Percentiles rank a stretch among this genome's conserved stretches.
These are phyloP conservation scores for Heterochromis multidens DNA, from an alignment of 2,113 vertebrate species.

Conservation along the genomic window DNA sequence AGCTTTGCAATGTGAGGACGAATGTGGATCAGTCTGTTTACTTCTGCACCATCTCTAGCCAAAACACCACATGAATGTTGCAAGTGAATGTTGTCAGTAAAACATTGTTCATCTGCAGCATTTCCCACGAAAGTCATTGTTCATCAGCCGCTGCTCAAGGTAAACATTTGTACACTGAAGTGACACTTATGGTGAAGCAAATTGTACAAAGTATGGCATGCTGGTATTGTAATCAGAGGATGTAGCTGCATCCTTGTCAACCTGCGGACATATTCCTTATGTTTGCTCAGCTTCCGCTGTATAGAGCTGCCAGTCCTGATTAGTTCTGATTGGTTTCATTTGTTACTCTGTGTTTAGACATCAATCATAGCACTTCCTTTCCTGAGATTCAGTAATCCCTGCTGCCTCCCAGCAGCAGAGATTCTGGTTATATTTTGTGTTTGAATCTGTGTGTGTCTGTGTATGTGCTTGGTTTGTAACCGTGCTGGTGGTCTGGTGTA, in stretches of 20 bases:
- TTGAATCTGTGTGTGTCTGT: neutral
- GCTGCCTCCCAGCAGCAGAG: slow-evolving; percentile 10
- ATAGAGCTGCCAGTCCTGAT: slow-evolving; percentile 61
- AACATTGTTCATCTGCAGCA: slow-evolving; percentile 7
- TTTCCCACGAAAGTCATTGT: slow-evolving; percentile 51
- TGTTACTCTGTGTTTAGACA: slow-evolving; percentile 58
- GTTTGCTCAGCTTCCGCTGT: slow-evolving; percentile 41
- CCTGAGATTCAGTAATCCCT: neutral
- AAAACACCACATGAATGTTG: slow-evolving; percentile 11
- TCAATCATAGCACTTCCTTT: slow-evolving; percentile 48
- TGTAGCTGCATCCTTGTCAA: slow-evolving; percentile 45
- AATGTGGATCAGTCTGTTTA: neutral
- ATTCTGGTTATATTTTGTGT: slow-evolving; percentile 22
- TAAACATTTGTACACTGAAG: slow-evolving; percentile 51
- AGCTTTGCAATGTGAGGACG: neutral
- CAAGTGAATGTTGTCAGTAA: slow-evolving; percentile 14
- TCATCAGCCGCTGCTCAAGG: slow-evolving; percentile 24
- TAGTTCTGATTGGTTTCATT: slow-evolving; percentile 67
- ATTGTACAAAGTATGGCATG: slow-evolving; percentile 36
- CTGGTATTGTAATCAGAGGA: slow-evolving; percentile 55
- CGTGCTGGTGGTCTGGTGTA: neutral
- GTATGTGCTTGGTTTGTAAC: neutral
- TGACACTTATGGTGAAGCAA: slow-evolving; percentile 31
- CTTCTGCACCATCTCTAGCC: neutral
- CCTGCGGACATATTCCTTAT: slow-evolving; percentile 58